phyloP scores from a whole-genome alignment of 2,113 vertebrate species.

The Panthera leo region DNA sequence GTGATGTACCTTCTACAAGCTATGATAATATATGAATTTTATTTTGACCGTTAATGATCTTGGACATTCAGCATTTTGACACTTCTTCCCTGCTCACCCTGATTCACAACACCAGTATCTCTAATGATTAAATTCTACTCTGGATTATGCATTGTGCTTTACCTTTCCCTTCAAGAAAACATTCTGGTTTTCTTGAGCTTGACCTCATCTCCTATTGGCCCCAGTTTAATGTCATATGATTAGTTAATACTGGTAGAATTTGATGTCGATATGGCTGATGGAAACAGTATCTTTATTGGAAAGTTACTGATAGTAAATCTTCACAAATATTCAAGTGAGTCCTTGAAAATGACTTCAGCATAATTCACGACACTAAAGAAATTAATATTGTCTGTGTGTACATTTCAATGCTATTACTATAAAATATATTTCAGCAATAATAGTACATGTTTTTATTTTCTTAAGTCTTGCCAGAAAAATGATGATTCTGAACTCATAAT shows the following conservation, averaged over 20 bases:
- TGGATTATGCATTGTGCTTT: not conserved
- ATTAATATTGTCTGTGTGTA: not conserved
- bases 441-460: not conserved
- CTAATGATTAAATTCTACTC: not conserved
- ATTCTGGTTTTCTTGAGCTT: not conserved
- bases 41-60: not conserved
- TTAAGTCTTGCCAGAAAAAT: not conserved
- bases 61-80: not conserved
- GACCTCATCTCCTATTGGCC: not conserved
- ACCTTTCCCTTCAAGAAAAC: not conserved
- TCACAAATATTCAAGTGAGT: not conserved
- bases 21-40: not conserved
- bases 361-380: not conserved
- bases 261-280: not conserved
- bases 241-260: not conserved
- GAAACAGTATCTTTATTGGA: not conserved
- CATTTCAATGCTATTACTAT: not conserved
- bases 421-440: not conserved
- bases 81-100: not conserved
- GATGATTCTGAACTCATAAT: not conserved
- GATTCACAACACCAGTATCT: not conserved
- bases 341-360: not conserved
- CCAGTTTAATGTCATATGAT: not conserved
- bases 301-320: not conserved
- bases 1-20: not conserved